Percentiles rank a stretch among this genome's conserved stretches.
Evolutionary conservation across 1,140 invertebrate genomes (phyloP).

Genomic region (Drosophila paulistorum): DNA sequence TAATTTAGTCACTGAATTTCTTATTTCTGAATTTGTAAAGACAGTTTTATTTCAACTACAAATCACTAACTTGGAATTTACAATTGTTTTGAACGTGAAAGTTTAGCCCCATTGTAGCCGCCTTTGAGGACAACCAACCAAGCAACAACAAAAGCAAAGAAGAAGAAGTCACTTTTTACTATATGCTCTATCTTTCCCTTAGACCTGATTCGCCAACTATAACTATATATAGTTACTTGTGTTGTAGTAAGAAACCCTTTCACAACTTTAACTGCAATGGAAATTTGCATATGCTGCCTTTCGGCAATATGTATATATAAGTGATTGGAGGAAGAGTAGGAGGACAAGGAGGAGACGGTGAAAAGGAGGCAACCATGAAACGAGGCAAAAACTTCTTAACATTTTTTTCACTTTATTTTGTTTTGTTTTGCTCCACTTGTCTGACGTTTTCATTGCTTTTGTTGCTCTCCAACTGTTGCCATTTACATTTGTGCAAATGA

Average conservation of each 20-base stretch:
- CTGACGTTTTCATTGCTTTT: slow-evolving; percentile 33
- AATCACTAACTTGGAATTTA: slow-evolving; percentile 1
- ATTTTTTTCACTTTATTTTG: slow-evolving; percentile 47
- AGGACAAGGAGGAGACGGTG: no score
- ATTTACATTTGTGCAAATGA: slow-evolving; percentile 39
- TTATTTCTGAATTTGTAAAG: neutral
- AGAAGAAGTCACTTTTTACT: slow-evolving; percentile 56
- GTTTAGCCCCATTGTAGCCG: slow-evolving; percentile 1
- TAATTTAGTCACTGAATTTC: no score
- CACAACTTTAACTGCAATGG: slow-evolving; percentile 53
- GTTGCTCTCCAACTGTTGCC: slow-evolving; percentile 50
- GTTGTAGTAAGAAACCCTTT: slow-evolving; percentile 10
- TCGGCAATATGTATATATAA: slow-evolving; percentile 35
- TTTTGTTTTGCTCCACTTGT: slow-evolving; percentile 58
- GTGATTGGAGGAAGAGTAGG: no score
- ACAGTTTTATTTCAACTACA: neutral
- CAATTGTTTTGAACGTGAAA: slow-evolving; percentile 11
- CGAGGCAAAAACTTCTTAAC: slow-evolving; percentile 51
- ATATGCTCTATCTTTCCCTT: slow-evolving; percentile 2
- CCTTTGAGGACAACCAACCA: neutral
- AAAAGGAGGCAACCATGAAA: neutral
- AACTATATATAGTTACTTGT: slow-evolving; percentile 9
- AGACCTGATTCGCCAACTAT: slow-evolving; percentile 18
- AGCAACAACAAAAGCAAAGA: slow-evolving; percentile 5
- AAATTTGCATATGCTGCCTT: slow-evolving; percentile 76